phyloP scores from a whole-genome alignment of 2,888 invertebrate genomes.

The Rhopalosiphum nymphaeae region DNA sequence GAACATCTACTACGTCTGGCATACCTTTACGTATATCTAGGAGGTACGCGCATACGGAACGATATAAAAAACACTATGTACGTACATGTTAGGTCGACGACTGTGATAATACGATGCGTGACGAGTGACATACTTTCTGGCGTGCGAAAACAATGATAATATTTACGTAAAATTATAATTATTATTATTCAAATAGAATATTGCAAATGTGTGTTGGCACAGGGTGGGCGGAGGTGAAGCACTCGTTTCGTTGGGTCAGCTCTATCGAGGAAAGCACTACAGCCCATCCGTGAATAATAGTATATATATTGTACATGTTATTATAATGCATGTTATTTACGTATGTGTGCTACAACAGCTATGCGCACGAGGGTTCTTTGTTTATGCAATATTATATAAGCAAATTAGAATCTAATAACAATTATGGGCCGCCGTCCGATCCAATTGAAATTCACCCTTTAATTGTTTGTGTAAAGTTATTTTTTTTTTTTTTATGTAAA shows the following conservation, averaged over 20 bases:
- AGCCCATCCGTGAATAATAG: background rate
- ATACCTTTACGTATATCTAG: background rate
- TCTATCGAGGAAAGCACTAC: background rate
- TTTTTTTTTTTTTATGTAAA: slow-evolving; percentile 36
- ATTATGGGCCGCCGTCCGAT: background rate
- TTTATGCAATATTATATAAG: slow-evolving; percentile 24
- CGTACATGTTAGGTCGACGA: background rate
- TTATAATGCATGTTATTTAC: background rate
- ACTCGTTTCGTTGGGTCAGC: background rate
- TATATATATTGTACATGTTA: background rate
- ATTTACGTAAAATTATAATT: background rate
- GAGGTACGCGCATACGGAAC: background rate
- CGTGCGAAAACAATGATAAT: background rate
- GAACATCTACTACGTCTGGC: background rate
- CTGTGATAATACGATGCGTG: background rate
- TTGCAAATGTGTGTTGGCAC: background rate
- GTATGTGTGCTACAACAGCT: background rate
- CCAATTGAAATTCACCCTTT: slow-evolving; percentile 58
- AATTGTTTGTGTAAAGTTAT: slow-evolving; percentile 37
- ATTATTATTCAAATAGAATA: slow-evolving; percentile 14
- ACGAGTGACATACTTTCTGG: background rate
- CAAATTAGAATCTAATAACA: slow-evolving; percentile 48
- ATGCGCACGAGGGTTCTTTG: background rate
- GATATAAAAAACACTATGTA: background rate
- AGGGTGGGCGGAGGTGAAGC: background rate